These are phyloP conservation scores for Cotesia typhae DNA, from an alignment of 1,140 invertebrate species.

Conservation along the genomic window DNA sequence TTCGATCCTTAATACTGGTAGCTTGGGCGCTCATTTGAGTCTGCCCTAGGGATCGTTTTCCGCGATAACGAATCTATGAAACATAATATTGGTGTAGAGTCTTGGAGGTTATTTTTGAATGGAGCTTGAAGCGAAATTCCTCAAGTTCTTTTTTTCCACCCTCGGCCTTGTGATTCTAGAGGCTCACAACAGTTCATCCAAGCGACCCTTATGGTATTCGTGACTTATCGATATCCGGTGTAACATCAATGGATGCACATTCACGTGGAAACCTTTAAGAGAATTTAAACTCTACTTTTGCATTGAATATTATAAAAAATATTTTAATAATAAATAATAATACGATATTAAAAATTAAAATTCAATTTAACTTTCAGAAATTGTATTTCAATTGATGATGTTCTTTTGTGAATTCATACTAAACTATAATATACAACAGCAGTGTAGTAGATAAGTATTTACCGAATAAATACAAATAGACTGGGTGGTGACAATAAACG, in stretches of 20 bases:
- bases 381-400: too few relatives aligned
- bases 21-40: background rate
- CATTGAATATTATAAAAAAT: too few relatives aligned
- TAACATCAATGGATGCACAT: background rate
- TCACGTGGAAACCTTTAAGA: background rate
- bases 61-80: conserved; percentile 34
- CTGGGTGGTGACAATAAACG: background rate
- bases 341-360: too few relatives aligned
- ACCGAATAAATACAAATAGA: too few relatives aligned
- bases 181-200: conserved; percentile 14
- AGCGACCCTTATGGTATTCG: conserved; percentile 27
- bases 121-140: too few relatives aligned
- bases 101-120: background rate
- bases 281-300: background rate
- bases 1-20: background rate
- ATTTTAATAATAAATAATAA: too few relatives aligned
- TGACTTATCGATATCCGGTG: conserved; percentile 32
- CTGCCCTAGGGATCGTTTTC: conserved; percentile 14
- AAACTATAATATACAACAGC: too few relatives aligned
- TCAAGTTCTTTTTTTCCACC: background rate
- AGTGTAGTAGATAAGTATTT: too few relatives aligned
- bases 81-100: conserved; percentile 21
- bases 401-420: too few relatives aligned
- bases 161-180: background rate
- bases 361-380: too few relatives aligned